A percentile compares a stretch with the other conserved stretches of the same genome.
These are phyloP conservation scores for Cotesia glomerata DNA, from an alignment of 1,140 invertebrate genomes.

Conservation along the genomic window DNA sequence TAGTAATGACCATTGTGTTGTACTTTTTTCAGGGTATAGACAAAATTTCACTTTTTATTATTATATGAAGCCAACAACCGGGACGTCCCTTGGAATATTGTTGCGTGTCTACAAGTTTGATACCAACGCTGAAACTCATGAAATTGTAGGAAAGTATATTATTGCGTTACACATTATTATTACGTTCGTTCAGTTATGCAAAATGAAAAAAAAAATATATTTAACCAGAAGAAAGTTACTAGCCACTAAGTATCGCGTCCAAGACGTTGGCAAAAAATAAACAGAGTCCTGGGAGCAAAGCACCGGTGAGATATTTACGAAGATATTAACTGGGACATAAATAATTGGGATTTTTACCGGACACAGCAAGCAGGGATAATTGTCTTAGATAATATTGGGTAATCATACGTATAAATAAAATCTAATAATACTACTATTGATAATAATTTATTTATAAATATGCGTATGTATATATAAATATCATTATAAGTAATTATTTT, in stretches of 20 bases:
- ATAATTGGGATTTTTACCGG: too few species aligned
- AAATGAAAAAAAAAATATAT: slow-evolving; percentile 24
- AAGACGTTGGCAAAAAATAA: too few species aligned
- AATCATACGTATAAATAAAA: too few species aligned
- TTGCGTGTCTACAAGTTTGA: slow-evolving; percentile 11
- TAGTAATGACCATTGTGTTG: slow-evolving; percentile 7
- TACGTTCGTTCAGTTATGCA: slow-evolving; percentile 32
- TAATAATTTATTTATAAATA: too few species aligned
- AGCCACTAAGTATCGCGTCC: too few species aligned
- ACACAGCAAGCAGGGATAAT: too few species aligned
- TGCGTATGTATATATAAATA: too few species aligned
- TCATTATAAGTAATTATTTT: neutral
- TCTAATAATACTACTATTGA: too few species aligned
- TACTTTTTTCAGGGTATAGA: slow-evolving; percentile 20
- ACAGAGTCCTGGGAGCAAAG: too few species aligned
- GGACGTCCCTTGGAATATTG: slow-evolving; percentile 9
- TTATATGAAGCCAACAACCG: slow-evolving; percentile 14
- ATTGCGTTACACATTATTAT: slow-evolving; percentile 27
- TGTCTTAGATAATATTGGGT: too few species aligned
- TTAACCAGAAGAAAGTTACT: slow-evolving; percentile 21
- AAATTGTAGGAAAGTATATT: slow-evolving; percentile 26
- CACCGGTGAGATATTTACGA: too few species aligned
- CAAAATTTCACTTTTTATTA: slow-evolving; percentile 42
- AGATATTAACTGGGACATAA: too few species aligned
- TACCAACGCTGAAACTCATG: neutral